Conservation (phyloP, 2,797 vertebrate species). For the Enteromius fasciolatus region DNA sequence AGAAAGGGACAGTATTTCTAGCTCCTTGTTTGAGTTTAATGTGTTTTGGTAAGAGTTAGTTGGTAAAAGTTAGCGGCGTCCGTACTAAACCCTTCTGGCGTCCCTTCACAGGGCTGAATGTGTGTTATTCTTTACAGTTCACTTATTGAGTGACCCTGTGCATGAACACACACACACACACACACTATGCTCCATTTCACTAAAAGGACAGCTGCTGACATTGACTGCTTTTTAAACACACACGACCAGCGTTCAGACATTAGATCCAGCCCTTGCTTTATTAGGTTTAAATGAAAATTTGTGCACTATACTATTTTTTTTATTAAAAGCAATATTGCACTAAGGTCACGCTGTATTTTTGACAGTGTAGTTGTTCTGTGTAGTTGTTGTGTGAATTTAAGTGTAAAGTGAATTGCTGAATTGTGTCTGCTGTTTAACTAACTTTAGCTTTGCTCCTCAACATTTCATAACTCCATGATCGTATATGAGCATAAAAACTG, state of each 20-base stretch:
- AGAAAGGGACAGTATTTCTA: neutral
- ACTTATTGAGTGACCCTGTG: conserved; percentile 80
- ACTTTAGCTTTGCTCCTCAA: neutral
- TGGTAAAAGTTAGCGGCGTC: neutral
- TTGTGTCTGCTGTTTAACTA: neutral
- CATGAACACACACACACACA: conserved; percentile 68
- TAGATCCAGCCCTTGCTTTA: neutral
- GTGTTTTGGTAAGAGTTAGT: conserved; percentile 2
- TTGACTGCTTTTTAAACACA: conserved; percentile 63
- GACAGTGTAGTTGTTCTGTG: neutral
- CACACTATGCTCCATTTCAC: conserved; percentile 76
- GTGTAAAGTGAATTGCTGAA: neutral
- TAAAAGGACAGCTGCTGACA: conserved; percentile 75
- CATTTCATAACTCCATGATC: neutral
- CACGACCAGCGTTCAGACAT: neutral
- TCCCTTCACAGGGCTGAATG: conserved; percentile 67
- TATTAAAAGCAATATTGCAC: neutral
- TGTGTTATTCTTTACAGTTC: conserved; percentile 70
- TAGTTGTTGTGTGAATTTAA: conserved; percentile 1
- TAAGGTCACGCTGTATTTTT: neutral
- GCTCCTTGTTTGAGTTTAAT: neutral
- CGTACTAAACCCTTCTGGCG: neutral
- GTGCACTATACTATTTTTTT: neutral
- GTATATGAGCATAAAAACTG: neutral
- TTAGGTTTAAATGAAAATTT: neutral